Evolutionary conservation across 2,113 vertebrate genomes (phyloP).

Genomic region (Connochaetes taurinus): DNA sequence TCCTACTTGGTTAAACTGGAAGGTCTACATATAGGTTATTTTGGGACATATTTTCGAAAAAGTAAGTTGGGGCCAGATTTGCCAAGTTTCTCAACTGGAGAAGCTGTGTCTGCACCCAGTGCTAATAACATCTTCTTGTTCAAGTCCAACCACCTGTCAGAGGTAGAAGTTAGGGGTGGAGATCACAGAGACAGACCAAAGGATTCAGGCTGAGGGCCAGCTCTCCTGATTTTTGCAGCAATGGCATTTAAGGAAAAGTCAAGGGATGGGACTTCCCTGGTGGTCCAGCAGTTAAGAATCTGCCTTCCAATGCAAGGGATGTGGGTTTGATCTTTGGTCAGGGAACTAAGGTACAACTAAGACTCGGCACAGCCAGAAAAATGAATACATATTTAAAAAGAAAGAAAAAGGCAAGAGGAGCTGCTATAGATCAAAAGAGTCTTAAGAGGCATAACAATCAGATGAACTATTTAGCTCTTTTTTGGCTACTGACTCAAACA

Average conservation of each 20-base stretch:
- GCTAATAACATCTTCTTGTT: neutral
- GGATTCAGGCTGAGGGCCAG: neutral
- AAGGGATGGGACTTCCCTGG: neutral
- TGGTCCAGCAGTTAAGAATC: neutral
- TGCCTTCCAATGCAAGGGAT: neutral
- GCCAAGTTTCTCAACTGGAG: neutral
- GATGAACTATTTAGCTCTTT: neutral
- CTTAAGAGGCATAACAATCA: neutral
- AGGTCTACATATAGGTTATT: neutral
- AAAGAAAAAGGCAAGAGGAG: neutral
- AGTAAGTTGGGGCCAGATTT: neutral
- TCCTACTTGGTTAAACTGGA: neutral
- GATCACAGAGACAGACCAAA: neutral
- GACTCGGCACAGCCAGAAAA: neutral
- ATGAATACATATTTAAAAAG: neutral
- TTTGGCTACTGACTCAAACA: neutral
- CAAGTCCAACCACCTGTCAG: neutral
- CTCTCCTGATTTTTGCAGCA: neutral
- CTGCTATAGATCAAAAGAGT: neutral
- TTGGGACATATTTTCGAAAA: no score
- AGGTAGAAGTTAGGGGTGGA: neutral
- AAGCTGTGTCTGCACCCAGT: neutral
- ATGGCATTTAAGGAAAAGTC: neutral
- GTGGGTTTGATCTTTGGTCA: neutral
- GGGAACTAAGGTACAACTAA: neutral